A percentile compares a stretch with the other conserved stretches of the same genome.
Conservation (phyloP, 1,140 invertebrate genomes). For the Rhopalosiphum maidis region DNA sequence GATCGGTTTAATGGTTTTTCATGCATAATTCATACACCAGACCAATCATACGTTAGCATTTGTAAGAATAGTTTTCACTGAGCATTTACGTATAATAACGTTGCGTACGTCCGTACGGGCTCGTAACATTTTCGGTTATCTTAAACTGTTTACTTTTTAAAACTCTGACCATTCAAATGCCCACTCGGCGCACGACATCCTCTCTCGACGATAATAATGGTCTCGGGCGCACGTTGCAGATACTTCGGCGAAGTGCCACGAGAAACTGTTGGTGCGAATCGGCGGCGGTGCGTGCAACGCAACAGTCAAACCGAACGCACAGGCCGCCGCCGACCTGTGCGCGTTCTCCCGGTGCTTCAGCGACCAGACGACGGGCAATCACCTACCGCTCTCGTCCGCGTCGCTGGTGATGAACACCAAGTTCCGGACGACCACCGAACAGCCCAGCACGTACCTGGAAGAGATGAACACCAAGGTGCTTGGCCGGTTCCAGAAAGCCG, state of each 20-base stretch:
- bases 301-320: neutral
- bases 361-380: neutral
- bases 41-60: neutral
- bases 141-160: neutral
- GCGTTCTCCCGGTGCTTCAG: slow-evolving; percentile 34
- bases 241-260: slow-evolving; percentile 47
- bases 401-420: slow-evolving; percentile 42
- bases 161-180: neutral
- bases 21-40: neutral
- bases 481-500: slow-evolving; percentile 13
- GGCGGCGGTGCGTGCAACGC: neutral
- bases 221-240: slow-evolving; percentile 48
- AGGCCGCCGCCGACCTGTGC: neutral
- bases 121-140: neutral
- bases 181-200: neutral
- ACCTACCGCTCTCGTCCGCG: slow-evolving; percentile 30
- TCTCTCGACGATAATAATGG: neutral
- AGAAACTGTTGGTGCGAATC: slow-evolving; percentile 55
- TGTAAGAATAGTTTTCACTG: neutral
- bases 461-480: slow-evolving; percentile 34
- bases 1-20: neutral
- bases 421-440: neutral
- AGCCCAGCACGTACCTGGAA: slow-evolving; percentile 41
- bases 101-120: neutral
- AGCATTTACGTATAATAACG: neutral